Evolutionary conservation across 1,140 invertebrate species (phyloP).

Genomic region (Danaus plexippus): DNA sequence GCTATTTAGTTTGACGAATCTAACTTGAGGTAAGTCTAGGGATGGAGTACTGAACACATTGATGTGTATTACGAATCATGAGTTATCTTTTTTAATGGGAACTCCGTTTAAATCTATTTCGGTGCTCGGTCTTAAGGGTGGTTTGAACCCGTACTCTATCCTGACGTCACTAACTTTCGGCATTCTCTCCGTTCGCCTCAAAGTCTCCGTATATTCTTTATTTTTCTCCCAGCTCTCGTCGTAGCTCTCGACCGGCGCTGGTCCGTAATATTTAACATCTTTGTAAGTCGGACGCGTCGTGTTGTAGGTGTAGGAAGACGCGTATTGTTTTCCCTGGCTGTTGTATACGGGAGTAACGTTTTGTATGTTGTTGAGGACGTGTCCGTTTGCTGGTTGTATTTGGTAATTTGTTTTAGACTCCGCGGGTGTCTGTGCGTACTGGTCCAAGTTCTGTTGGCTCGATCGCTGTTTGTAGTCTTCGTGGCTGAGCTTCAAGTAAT

Average conservation of each 20-base stretch:
- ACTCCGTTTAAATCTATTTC: constrained; percentile 81
- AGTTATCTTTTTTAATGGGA: constrained; percentile 65
- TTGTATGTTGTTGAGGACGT: constrained; percentile 33
- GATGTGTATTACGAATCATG: too few relatives aligned
- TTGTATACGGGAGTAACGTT: constrained; percentile 29
- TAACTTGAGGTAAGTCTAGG: too few relatives aligned
- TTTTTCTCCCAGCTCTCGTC: constrained; percentile 45
- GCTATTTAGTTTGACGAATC: too few relatives aligned
- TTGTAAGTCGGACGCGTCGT: too few relatives aligned
- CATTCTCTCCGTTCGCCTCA: constrained; percentile 68
- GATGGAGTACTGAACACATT: too few relatives aligned
- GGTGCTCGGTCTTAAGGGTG: constrained; percentile 83
- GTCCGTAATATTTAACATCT: constrained; percentile 45
- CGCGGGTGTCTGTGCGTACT: constrained; percentile 17
- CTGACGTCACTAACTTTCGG: constrained; percentile 74
- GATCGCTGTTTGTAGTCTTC: constrained; percentile 18
- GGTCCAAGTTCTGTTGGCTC: constrained; percentile 17
- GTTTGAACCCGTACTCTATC: constrained; percentile 87
- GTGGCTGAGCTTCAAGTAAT: constrained; percentile 29
- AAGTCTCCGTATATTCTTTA: constrained; percentile 38
- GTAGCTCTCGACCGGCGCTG: constrained; percentile 36
- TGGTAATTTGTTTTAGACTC: constrained; percentile 28
- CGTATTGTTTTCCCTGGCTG: constrained; percentile 49
- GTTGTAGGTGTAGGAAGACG: constrained; percentile 29
- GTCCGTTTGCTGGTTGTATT: constrained; percentile 27